Evolutionary conservation across 2,888 invertebrate genomes (phyloP), one percentile per base, ranked within the genome.

Genomic region (Erannis defoliaria): DNA sequence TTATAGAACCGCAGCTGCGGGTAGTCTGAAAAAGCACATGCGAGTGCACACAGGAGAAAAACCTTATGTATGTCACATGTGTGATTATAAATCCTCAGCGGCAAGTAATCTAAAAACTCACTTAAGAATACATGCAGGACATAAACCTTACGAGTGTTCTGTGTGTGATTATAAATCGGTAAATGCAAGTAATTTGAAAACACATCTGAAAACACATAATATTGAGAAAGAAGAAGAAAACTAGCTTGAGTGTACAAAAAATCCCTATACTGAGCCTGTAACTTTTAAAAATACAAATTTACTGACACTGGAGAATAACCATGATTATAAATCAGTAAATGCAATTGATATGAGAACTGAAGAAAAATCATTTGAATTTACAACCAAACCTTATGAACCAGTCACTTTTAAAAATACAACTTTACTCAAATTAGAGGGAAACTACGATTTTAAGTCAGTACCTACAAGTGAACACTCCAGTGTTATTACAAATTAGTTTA

Each of bases 221-320:
- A 18, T 18, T 38, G 38, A n/a, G n/a, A n/a, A n/a, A n/a, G n/a
- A n/a, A n/a, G n/a, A 16, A 38, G 38, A 38, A 9, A 38, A 38
- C 16, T n/a, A 16, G 18, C 18, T 16, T 18, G 10, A 8, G 18
- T 38, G 38, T 18, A 26, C 8, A 8, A 26, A 8, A 5, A 4
- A 26, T 6, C 6, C 2, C 4, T 26, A 6, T 26, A 2, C 26
- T 26, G 26, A 26, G 8, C 26, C 26, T 6, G 26, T 26, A 4
- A 26, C 5, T 26, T 26, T 26, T 26, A 26, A 26, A 26, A 8
- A 26, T 0, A 26, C 8, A 8, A 26, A 8, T 26, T 2, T 26
- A 1, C 26, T 26, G 6, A 26, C 26, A 26, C 6, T 26, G 1
- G 26, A 4, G 6, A 26, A 26, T 26, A 26, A 26, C 4, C 26